Evolutionary conservation across 2,113 vertebrate genomes (phyloP).

Genomic region (Brachypodius melanocephalos): DNA sequence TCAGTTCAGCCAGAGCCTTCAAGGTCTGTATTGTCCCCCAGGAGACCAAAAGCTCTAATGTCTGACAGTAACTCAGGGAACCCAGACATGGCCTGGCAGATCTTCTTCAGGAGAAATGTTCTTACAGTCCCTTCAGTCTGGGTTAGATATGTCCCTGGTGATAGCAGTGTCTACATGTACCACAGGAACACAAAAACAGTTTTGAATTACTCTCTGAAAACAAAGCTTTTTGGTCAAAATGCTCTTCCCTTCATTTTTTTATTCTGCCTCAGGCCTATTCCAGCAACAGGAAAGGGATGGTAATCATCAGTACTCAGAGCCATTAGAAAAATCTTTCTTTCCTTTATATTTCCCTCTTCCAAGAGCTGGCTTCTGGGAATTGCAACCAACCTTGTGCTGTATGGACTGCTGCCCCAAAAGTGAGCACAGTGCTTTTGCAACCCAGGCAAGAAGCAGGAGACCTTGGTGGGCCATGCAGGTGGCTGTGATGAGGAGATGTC

Average conservation of each 20-base stretch:
- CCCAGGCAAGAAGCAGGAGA: neutral
- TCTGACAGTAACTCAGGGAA: neutral
- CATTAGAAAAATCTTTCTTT: neutral
- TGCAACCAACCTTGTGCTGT: neutral
- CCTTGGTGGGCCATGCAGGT: rapidly evolving
- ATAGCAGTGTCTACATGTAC: neutral
- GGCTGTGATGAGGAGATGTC: neutral
- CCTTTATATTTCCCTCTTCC: neutral
- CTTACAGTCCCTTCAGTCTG: neutral
- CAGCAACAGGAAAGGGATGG: neutral
- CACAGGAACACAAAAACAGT: neutral
- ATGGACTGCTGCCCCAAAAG: neutral
- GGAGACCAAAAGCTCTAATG: neutral
- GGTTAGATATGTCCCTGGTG: rapidly evolving
- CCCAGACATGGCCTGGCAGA: neutral
- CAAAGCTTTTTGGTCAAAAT: neutral
- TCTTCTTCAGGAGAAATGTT: neutral
- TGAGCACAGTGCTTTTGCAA: neutral
- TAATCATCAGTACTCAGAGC: neutral
- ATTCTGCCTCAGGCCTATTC: neutral
- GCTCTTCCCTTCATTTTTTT: neutral
- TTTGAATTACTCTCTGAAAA: neutral
- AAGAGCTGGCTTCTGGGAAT: neutral
- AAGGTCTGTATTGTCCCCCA: neutral
- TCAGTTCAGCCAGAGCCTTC: neutral